Conservation (phyloP, 2,797 vertebrate genomes). For the Hypotaenidia philippensis region DNA sequence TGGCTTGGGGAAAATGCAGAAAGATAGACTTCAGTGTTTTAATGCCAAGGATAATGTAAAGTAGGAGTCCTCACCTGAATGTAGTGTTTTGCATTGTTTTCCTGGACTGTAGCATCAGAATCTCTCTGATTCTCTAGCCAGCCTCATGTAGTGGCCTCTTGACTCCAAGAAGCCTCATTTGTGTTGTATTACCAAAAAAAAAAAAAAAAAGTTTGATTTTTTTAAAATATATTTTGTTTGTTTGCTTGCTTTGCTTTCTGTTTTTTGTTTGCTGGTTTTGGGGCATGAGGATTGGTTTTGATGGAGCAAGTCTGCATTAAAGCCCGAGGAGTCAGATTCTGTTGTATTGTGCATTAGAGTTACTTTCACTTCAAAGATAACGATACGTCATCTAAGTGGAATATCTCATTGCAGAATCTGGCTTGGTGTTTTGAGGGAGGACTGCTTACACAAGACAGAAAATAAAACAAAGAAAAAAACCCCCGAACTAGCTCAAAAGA, state of each 20-base stretch:
- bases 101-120: background rate
- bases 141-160: background rate
- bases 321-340: background rate
- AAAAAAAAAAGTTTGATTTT: background rate
- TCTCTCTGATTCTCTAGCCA: background rate
- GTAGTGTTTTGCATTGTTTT: background rate
- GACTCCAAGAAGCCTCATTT: background rate
- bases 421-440: background rate
- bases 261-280: background rate
- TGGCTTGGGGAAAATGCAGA: background rate
- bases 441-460: background rate
- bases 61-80: background rate
- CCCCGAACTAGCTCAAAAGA: background rate
- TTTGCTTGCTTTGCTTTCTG: background rate
- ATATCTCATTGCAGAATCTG: background rate
- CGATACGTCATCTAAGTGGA: background rate
- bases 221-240: background rate
- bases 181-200: background rate
- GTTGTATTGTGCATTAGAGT: background rate
- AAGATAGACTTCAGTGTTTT: background rate
- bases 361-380: background rate
- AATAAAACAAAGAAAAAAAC: rapidly evolving
- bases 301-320: background rate
- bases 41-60: background rate
- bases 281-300: background rate